A percentile compares a stretch with the other conserved stretches of the same genome.
Conservation (phyloP, 2,113 vertebrate species). For the Odontophorus gujanensis region DNA sequence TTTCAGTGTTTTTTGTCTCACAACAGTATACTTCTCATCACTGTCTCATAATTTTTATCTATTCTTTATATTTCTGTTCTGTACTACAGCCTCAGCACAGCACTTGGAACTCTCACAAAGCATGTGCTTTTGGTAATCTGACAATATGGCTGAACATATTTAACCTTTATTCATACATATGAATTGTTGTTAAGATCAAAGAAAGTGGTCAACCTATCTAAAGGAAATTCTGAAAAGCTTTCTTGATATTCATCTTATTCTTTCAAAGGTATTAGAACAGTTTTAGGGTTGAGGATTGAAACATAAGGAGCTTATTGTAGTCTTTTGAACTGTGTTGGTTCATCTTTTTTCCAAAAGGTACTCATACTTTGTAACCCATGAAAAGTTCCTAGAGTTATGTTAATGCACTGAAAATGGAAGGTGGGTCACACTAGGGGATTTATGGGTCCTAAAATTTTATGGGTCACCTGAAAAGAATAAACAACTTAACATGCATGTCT, state of each 20-base stretch:
- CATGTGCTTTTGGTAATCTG: not conserved
- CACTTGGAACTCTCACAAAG: not conserved
- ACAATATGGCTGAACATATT: not conserved
- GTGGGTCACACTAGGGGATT: no score
- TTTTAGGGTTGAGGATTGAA: not conserved
- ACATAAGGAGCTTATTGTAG: not conserved
- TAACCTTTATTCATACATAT: not conserved
- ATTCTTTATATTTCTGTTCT: constrained; percentile 18
- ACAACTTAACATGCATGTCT: not conserved
- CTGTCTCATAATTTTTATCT: not conserved
- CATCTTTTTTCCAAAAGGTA: not conserved
- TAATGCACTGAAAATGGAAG: not conserved
- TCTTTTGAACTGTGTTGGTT: not conserved
- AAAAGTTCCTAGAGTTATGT: not conserved
- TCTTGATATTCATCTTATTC: not conserved
- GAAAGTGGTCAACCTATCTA: not conserved
- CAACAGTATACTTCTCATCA: constrained; percentile 9
- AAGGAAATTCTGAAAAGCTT: not conserved
- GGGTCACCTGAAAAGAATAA: not conserved
- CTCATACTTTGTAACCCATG: not conserved
- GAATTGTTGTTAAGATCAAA: not conserved
- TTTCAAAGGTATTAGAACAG: not conserved
- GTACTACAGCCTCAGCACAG: not conserved
- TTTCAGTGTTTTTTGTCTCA: constrained; percentile 1
- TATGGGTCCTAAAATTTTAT: no score